Percentiles rank a stretch among this genome's conserved stretches.
Evolutionary conservation across 2,888 invertebrate genomes (phyloP).

Genomic region (Linhomoeus sp.): DNA sequence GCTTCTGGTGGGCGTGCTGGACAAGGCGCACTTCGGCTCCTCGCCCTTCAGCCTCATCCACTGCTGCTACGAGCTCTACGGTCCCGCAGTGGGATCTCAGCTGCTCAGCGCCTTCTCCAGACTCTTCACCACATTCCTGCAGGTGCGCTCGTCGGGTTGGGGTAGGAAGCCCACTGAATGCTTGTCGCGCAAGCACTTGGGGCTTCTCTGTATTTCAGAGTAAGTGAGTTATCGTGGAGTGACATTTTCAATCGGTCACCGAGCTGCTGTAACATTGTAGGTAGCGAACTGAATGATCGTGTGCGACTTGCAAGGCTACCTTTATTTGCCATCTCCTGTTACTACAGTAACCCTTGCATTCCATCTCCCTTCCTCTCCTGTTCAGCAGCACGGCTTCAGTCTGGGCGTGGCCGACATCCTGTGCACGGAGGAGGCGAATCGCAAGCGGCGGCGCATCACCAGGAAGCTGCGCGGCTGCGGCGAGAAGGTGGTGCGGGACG

Average conservation of each 20-base stretch:
- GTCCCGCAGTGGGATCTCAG: slow-evolving; percentile 57
- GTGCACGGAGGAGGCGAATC: slow-evolving; percentile 49
- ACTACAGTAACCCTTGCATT: too few relatives aligned
- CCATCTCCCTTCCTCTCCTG: too few relatives aligned
- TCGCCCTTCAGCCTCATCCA: slow-evolving; percentile 84
- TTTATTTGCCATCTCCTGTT: too few relatives aligned
- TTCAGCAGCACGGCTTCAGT: slow-evolving; percentile 56
- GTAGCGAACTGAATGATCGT: not conserved
- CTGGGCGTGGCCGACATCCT: slow-evolving; percentile 85
- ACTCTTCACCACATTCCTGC: slow-evolving; percentile 70
- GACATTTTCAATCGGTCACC: too few relatives aligned
- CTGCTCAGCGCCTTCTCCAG: slow-evolving; percentile 73
- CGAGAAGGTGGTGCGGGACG: slow-evolving; percentile 7
- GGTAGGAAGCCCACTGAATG: too few relatives aligned
- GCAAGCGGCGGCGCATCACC: slow-evolving; percentile 37
- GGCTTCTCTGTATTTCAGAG: too few relatives aligned
- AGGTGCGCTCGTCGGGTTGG: slow-evolving; percentile 35
- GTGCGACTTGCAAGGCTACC: too few relatives aligned
- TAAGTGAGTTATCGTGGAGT: too few relatives aligned
- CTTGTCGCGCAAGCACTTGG: too few relatives aligned
- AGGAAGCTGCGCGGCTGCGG: slow-evolving; percentile 19
- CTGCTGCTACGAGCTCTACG: slow-evolving; percentile 83
- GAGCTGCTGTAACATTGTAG: not conserved
- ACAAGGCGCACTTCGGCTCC: slow-evolving; percentile 89
- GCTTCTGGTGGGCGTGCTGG: slow-evolving; percentile 68